Evolutionary conservation across 2,888 invertebrate species (phyloP).

Genomic region (Calameuta idolon): DNA sequence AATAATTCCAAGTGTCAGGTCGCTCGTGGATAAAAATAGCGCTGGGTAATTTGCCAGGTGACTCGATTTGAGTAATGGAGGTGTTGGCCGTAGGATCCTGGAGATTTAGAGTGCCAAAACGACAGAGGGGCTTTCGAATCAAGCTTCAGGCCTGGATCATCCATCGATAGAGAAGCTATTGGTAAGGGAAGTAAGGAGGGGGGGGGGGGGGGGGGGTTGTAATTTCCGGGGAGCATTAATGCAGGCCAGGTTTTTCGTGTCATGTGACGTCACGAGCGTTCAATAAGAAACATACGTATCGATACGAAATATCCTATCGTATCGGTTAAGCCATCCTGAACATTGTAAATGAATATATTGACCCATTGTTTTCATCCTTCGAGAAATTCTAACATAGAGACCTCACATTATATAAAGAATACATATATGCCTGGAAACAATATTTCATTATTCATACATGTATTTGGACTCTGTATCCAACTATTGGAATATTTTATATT

Average conservation of each 20-base stretch:
- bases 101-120: slow-evolving; percentile 7
- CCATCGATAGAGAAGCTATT: slow-evolving; percentile 1
- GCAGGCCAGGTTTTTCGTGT: slow-evolving; percentile 15
- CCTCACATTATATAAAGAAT: too few species aligned
- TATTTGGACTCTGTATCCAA: too few species aligned
- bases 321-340: not conserved
- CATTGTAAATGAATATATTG: not conserved
- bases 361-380: not conserved
- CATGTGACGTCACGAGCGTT: slow-evolving; percentile 17
- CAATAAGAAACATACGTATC: not conserved
- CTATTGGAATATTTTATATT: too few species aligned
- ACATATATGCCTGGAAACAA: too few species aligned
- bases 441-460: too few species aligned
- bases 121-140: slow-evolving; percentile 14
- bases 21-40: slow-evolving; percentile 16
- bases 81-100: slow-evolving; percentile 10
- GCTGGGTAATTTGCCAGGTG: slow-evolving; percentile 15
- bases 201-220: not conserved
- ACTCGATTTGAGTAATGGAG: slow-evolving; percentile 23
- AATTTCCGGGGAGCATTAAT: slow-evolving; percentile 26
- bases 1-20: not conserved
- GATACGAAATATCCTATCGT: not conserved
- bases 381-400: too few species aligned
- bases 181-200: not conserved
- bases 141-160: slow-evolving; percentile 10